These are phyloP conservation scores for Ascaphus truei DNA, from an alignment of 2,113 vertebrate genomes.

Conservation along the genomic window DNA sequence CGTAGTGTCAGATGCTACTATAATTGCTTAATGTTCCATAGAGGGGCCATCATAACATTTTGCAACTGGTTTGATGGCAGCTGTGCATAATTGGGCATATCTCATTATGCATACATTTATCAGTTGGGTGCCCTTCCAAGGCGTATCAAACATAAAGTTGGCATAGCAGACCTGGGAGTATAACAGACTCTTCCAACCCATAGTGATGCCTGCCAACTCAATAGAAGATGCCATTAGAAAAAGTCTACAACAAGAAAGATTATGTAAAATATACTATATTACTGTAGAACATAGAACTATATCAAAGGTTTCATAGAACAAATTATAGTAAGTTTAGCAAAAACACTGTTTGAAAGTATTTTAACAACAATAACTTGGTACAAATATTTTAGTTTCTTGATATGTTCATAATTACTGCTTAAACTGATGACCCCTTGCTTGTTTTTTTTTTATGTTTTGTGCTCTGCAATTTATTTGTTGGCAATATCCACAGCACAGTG, in stretches of 20 bases:
- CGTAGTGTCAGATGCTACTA: constrained; percentile 23
- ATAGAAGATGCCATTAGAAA: constrained; percentile 17
- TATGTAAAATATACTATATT: neutral
- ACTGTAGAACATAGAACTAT: neutral
- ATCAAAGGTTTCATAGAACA: no score
- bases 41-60: constrained; percentile 30
- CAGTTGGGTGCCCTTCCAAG: constrained; percentile 23
- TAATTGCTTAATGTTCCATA: constrained; percentile 36
- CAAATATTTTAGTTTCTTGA: no score
- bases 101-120: constrained; percentile 27
- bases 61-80: constrained; percentile 24
- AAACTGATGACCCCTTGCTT: neutral
- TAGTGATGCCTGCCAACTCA: constrained; percentile 1
- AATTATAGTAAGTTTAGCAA: no score
- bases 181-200: neutral
- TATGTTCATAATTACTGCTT: neutral
- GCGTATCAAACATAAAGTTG: constrained; percentile 22
- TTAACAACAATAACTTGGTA: no score
- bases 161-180: constrained; percentile 6
- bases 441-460: neutral
- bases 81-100: constrained; percentile 34
- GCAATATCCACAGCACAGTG: neutral
- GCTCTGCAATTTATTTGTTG: constrained; percentile 1
- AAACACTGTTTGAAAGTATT: no score
- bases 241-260: neutral